phyloP scores from a whole-genome alignment of 2,888 invertebrate species.

The Caenorhabditis wallacei region DNA sequence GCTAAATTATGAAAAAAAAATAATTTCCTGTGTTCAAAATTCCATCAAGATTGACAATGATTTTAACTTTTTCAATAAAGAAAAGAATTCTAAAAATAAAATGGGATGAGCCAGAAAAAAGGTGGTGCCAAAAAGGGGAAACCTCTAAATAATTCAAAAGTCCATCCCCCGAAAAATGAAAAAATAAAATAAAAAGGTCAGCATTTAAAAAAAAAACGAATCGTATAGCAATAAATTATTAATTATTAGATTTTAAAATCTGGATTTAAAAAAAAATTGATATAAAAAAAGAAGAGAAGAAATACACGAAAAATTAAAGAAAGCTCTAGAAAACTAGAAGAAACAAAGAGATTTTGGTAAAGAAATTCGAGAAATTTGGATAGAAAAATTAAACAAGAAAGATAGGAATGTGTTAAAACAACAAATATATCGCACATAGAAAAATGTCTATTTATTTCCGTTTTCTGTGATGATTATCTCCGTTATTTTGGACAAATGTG shows the following conservation, averaged over 20 bases:
- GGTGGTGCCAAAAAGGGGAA: too few relatives aligned
- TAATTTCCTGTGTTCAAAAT: too few relatives aligned
- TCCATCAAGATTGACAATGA: too few relatives aligned
- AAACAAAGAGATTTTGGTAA: background rate
- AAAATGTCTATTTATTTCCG: slow-evolving; percentile 44
- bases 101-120: too few relatives aligned
- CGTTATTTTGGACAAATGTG: slow-evolving; percentile 11
- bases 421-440: slow-evolving; percentile 6
- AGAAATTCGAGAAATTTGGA: background rate
- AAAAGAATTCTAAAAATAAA: background rate
- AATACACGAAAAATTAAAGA: slow-evolving; percentile 18
- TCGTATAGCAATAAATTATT: background rate
- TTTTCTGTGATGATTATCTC: slow-evolving; percentile 39
- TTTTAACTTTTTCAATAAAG: background rate
- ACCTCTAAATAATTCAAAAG: background rate
- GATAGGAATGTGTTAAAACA: slow-evolving; percentile 21
- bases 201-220: background rate
- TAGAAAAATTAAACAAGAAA: background rate
- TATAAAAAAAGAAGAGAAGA: too few relatives aligned
- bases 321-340: too few relatives aligned
- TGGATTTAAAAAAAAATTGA: background rate
- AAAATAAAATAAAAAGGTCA: too few relatives aligned
- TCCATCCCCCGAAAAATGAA: too few relatives aligned
- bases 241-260: background rate
- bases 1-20: too few relatives aligned